Percentiles rank a stretch among this genome's conserved stretches.
phyloP scores from a whole-genome alignment of 2,797 vertebrate genomes.

The Chelidonichthys spinosus region DNA sequence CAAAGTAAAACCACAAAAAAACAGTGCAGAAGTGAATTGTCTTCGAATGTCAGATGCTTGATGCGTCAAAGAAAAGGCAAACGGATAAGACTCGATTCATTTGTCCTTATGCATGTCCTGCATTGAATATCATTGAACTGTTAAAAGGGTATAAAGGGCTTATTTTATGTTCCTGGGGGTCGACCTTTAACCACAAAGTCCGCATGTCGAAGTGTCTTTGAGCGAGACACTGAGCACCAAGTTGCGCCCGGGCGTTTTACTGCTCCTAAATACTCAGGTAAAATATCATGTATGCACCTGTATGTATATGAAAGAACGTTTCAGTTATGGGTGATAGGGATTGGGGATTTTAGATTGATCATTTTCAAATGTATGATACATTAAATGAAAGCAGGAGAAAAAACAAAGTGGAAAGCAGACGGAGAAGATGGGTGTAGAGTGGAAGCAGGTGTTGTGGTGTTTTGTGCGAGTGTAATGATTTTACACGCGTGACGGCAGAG shows the following conservation, averaged over 20 bases:
- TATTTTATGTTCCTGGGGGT: not conserved
- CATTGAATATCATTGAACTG: not conserved
- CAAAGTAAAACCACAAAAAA: not conserved
- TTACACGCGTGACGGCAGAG: constrained; percentile 1
- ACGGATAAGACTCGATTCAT: not conserved
- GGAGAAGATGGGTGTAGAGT: not conserved
- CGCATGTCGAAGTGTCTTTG: too few relatives aligned
- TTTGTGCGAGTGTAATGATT: constrained; percentile 25
- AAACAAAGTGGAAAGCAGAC: not conserved
- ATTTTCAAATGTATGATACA: not conserved
- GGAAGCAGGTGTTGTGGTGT: constrained; percentile 23
- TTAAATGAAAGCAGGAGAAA: not conserved
- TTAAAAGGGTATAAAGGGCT: not conserved
- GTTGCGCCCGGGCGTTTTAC: too few relatives aligned
- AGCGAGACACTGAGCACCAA: too few relatives aligned
- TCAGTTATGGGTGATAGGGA: not conserved
- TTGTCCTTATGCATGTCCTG: not conserved
- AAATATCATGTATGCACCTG: too few relatives aligned
- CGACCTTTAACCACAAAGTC: too few relatives aligned
- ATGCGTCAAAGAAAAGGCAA: not conserved
- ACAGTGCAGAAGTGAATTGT: not conserved
- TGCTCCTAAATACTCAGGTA: too few relatives aligned
- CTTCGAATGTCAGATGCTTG: not conserved
- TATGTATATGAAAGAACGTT: not conserved
- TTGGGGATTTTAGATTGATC: not conserved